Evolutionary conservation across 2,797 vertebrate genomes (phyloP).

Genomic region (Momotus momota): DNA sequence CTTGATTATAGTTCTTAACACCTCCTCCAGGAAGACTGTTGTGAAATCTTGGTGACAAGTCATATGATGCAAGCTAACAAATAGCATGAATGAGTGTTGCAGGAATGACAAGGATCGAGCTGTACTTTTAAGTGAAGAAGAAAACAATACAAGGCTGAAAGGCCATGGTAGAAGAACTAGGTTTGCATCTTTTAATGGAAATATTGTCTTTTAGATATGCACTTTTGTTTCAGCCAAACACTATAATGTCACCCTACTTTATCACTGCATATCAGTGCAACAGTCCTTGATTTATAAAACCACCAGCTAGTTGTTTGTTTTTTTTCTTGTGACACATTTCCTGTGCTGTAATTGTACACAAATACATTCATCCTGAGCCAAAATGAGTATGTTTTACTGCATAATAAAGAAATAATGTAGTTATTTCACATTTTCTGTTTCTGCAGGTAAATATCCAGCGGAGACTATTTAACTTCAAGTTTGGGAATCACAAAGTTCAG

Average conservation of each 20-base stretch:
- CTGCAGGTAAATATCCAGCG: slow-evolving; percentile 87
- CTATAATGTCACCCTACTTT: not conserved
- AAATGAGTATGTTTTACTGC: not conserved
- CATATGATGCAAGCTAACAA: not conserved
- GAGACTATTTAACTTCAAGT: slow-evolving; percentile 88
- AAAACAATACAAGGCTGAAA: not conserved
- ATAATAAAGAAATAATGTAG: not conserved
- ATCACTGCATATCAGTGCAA: not conserved
- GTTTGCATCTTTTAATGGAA: not conserved
- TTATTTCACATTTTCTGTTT: not conserved
- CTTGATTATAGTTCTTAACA: not conserved
- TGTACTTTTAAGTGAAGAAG: not conserved
- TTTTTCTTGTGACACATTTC: not conserved
- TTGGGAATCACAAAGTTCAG: slow-evolving; percentile 84
- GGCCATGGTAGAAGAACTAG: not conserved
- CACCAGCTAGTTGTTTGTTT: rapidly evolving
- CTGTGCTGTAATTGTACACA: not conserved
- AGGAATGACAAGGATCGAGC: not conserved
- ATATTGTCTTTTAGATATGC: not conserved
- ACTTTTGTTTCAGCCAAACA: not conserved
- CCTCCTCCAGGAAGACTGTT: not conserved
- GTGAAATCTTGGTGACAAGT: not conserved
- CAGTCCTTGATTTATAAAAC: not conserved
- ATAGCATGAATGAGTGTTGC: not conserved
- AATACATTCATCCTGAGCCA: not conserved